A percentile compares a stretch with the other conserved stretches of the same genome.
Conservation (phyloP, 2,113 vertebrate species). For the Alligator mississippiensis region DNA sequence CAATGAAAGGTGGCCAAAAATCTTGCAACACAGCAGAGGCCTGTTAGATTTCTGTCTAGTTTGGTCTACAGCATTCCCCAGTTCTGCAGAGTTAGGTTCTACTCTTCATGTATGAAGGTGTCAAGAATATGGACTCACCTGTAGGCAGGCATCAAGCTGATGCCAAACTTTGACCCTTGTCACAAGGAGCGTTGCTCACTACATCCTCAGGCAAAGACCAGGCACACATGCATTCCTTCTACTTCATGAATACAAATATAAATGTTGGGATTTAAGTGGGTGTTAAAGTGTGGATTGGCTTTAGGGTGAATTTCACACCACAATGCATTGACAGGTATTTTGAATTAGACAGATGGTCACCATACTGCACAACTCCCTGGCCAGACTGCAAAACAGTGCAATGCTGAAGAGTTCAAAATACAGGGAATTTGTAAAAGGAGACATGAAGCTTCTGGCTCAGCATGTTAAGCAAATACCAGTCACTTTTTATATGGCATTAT, state of each 20-base stretch:
- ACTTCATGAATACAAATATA: not conserved
- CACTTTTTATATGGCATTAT: not conserved
- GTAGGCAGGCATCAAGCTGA: not conserved
- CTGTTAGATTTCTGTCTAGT: no score
- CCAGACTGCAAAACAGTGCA: not conserved
- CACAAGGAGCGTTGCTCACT: not conserved
- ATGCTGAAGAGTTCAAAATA: not conserved
- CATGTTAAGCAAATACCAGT: not conserved
- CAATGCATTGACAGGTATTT: not conserved
- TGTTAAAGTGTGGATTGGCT: not conserved
- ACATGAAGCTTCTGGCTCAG: not conserved
- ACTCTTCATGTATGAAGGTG: no score
- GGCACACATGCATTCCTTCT: not conserved
- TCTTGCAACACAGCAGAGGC: no score
- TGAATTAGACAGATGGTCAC: not conserved
- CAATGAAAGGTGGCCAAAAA: no score
- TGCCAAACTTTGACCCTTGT: not conserved
- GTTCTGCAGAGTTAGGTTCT: no score
- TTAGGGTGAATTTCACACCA: not conserved
- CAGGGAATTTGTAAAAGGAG: not conserved
- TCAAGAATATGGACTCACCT: no score
- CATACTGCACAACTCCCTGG: not conserved
- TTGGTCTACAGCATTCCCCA: no score
- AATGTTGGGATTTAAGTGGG: fast-evolving
- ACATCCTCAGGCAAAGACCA: not conserved